Evolutionary conservation across 2,113 vertebrate species (phyloP).

Genomic region (Phylloscopus trochilus): DNA sequence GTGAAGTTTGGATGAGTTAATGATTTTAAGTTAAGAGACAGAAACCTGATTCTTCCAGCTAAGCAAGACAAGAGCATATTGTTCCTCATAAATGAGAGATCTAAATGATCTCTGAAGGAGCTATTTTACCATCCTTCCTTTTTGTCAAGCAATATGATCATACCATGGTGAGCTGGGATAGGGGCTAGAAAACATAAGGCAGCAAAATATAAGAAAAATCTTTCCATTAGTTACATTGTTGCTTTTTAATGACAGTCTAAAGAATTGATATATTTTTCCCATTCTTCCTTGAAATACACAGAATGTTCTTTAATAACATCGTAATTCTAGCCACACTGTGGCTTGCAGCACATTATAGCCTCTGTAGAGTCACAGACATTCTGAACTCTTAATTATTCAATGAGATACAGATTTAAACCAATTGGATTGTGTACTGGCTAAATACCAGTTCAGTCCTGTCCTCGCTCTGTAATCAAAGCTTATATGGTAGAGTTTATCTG

Average conservation of each 20-base stretch:
- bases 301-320: not conserved
- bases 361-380: not conserved
- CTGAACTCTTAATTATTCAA: slow-evolving; percentile 28
- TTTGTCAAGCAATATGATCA: not conserved
- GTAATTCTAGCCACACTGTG: not conserved
- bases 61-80: not conserved
- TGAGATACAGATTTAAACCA: slow-evolving; percentile 47
- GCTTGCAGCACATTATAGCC: not conserved
- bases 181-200: not conserved
- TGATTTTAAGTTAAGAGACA: not conserved
- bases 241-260: not conserved
- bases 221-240: not conserved
- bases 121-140: not conserved
- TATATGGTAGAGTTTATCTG: slow-evolving; percentile 17
- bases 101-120: not conserved
- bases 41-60: not conserved
- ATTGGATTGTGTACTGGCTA: not conserved
- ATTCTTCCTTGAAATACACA: not conserved
- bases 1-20: not conserved
- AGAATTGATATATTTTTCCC: not conserved
- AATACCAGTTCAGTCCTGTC: slow-evolving; percentile 20
- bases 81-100: not conserved
- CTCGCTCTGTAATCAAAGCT: not conserved
- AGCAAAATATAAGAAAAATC: not conserved
- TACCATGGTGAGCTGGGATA: not conserved